These are phyloP conservation scores for Bathynomus jamesi DNA, from an alignment of 1,140 invertebrate genomes.

Conservation along the genomic window DNA sequence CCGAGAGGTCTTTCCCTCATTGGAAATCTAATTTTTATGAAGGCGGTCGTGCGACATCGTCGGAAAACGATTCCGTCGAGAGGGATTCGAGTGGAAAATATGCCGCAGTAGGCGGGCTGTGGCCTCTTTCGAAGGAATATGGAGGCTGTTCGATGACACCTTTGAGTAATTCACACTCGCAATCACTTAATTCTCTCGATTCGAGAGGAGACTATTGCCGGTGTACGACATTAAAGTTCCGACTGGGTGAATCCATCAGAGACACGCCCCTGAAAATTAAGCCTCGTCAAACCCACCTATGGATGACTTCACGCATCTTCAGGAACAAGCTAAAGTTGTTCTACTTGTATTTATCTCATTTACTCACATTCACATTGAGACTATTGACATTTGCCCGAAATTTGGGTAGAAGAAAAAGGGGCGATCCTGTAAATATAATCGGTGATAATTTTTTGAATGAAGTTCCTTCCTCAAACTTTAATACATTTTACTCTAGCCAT, in stretches of 20 bases:
- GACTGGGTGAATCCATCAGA: background rate
- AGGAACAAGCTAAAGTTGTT: background rate
- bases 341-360: background rate
- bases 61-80: background rate
- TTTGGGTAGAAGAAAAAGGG: no score
- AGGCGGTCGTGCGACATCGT: no score
- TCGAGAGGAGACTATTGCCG: background rate
- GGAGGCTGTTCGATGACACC: no score
- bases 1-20: no score
- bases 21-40: no score
- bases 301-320: background rate
- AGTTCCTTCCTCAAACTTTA: no score
- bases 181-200: no score
- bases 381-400: background rate
- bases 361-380: background rate
- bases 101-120: background rate
- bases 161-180: no score
- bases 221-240: background rate
- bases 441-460: no score
- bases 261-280: background rate
- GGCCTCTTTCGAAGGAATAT: background rate
- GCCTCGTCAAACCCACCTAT: background rate
- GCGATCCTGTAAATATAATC: no score
- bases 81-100: background rate
- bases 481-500: background rate